Evolutionary conservation across 2,113 vertebrate species (phyloP).

Genomic region (Clinocottus analis): DNA sequence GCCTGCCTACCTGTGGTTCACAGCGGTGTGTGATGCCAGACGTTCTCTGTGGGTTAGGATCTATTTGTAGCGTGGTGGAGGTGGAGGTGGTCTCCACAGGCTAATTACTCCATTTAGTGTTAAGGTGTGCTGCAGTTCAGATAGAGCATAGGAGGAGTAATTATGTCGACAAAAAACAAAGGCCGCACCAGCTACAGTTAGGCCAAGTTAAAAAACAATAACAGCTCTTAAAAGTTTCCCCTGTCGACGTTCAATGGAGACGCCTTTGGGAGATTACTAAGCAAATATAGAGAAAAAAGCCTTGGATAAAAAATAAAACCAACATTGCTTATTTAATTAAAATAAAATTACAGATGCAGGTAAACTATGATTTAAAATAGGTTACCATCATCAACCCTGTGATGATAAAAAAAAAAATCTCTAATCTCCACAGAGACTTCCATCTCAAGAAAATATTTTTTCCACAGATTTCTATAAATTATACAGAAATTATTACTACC

Average conservation of each 20-base stretch:
- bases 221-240: constrained; percentile 36
- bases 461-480: neutral
- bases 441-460: neutral
- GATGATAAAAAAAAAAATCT: neutral
- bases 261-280: constrained; percentile 3
- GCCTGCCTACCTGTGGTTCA: constrained; percentile 34
- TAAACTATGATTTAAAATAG: constrained; percentile 1
- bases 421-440: neutral
- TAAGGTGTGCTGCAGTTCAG: constrained; percentile 64
- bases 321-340: neutral
- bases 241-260: constrained; percentile 1
- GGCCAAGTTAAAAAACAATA: constrained; percentile 54
- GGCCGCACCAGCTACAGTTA: neutral
- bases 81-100: constrained; percentile 61
- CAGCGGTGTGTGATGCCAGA: constrained; percentile 44
- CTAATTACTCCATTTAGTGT: constrained; percentile 70
- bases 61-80: constrained; percentile 61
- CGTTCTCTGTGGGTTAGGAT: constrained; percentile 50
- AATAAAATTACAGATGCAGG: neutral
- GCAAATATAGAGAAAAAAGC: constrained; percentile 11
- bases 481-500: neutral
- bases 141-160: constrained; percentile 47
- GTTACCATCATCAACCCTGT: neutral
- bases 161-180: constrained; percentile 53
- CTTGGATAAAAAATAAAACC: neutral